phyloP scores from a whole-genome alignment of 2,113 vertebrate species.

The Gymnorhina tibicen region DNA sequence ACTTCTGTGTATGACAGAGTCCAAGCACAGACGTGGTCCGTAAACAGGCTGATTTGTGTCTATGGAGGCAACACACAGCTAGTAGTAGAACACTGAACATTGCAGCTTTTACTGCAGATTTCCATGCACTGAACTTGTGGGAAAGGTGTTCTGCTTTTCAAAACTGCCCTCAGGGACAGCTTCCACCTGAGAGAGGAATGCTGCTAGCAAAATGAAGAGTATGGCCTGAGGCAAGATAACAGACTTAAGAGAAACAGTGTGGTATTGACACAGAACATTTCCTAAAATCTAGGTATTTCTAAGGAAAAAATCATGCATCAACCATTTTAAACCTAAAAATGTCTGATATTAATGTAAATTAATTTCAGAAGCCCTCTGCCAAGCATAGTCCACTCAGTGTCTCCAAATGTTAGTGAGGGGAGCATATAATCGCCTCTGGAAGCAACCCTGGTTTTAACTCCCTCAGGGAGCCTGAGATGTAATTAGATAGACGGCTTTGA shows the following conservation, averaged over 20 bases:
- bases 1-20: background rate
- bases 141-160: background rate
- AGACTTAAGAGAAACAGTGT: background rate
- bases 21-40: accelerated
- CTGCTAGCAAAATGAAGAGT: background rate
- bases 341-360: background rate
- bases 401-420: background rate
- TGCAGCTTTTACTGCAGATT: background rate
- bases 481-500: background rate
- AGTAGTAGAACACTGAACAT: background rate
- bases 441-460: background rate
- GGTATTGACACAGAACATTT: background rate
- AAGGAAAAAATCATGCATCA: background rate
- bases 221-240: background rate
- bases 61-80: background rate
- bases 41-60: background rate
- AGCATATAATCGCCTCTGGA: background rate
- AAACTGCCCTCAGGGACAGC: background rate
- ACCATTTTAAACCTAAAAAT: background rate
- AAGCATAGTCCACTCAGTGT: background rate
- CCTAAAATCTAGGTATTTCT: background rate
- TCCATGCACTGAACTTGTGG: background rate
- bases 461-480: background rate
- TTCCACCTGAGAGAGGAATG: background rate
- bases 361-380: background rate